phyloP scores from a whole-genome alignment of 2,797 vertebrate genomes.

The Melanotaenia pygmaea region DNA sequence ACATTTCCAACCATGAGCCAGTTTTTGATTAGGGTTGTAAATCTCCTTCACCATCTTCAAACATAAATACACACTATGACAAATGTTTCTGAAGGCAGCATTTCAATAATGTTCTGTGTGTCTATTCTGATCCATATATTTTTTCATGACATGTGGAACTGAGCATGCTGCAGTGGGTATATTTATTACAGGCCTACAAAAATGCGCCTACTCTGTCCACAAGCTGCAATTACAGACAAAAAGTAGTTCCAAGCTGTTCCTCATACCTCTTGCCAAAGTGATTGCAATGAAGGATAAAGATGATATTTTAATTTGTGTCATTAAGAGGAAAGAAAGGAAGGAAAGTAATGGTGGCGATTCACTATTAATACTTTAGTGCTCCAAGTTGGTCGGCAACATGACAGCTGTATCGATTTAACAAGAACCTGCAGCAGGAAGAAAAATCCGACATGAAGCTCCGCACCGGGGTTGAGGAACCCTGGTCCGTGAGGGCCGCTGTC shows the following conservation, averaged over 20 bases:
- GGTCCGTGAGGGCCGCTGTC: too few relatives aligned
- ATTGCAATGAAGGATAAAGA: not conserved
- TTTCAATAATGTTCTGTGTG: constrained; percentile 30
- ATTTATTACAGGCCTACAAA: not conserved
- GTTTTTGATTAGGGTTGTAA: constrained; percentile 85
- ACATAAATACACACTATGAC: constrained; percentile 35
- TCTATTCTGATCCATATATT: constrained; percentile 21
- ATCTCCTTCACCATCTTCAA: constrained; percentile 70
- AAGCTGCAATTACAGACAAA: not conserved
- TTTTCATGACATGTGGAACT: constrained; percentile 12
- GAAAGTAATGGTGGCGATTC: too few relatives aligned
- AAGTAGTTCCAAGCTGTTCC: not conserved
- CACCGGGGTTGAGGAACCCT: too few relatives aligned
- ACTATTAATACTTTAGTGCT: too few relatives aligned
- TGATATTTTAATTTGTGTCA: not conserved
- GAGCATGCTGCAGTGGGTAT: not conserved
- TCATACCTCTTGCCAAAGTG: not conserved
- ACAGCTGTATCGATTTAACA: too few relatives aligned
- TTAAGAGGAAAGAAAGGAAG: not conserved
- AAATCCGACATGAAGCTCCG: too few relatives aligned
- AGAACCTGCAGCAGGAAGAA: too few relatives aligned
- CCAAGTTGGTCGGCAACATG: too few relatives aligned
- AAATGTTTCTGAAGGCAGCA: constrained; percentile 39
- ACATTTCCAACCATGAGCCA: constrained; percentile 80
- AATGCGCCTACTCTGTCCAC: constrained; percentile 5